These are phyloP conservation scores for Caenorhabditis tropicalis DNA, from an alignment of 1,140 invertebrate species.

Conservation along the genomic window DNA sequence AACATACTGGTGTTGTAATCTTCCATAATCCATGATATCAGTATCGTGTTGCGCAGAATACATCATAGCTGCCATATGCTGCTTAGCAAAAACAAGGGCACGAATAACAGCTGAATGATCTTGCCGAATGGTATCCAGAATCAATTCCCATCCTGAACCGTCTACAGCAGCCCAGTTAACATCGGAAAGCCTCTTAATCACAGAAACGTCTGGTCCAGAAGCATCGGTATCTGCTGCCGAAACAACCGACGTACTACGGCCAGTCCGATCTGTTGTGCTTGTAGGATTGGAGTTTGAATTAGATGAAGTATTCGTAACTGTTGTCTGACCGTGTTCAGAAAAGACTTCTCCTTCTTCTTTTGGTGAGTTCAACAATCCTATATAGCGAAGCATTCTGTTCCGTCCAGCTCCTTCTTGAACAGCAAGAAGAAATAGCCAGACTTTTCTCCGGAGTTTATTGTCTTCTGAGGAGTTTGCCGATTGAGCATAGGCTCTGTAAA, in stretches of 20 bases:
- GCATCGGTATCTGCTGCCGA: background rate
- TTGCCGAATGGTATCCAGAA: background rate
- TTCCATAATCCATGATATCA: background rate
- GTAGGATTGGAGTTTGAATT: background rate
- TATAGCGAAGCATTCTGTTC: background rate
- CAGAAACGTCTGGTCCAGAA: background rate
- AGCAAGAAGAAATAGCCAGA: constrained; percentile 7
- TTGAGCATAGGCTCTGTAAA: background rate
- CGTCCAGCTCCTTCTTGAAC: constrained; percentile 7
- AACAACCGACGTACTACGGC: background rate
- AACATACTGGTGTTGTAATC: constrained; percentile 15
- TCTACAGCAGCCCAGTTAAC: background rate
- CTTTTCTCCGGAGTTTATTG: background rate
- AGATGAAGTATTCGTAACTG: background rate
- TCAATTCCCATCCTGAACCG: background rate
- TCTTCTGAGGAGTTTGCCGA: background rate
- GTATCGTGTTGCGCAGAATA: constrained; percentile 23
- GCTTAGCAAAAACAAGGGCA: background rate
- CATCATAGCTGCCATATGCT: constrained; percentile 16
- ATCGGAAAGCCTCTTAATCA: background rate
- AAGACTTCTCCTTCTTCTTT: background rate
- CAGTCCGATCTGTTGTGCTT: background rate
- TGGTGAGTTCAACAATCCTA: background rate
- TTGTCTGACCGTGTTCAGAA: background rate
- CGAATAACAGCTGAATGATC: constrained; percentile 2